A percentile compares a stretch with the other conserved stretches of the same genome.
These are phyloP conservation scores for Drosophila mayaguana DNA, from an alignment of 2,888 invertebrate species.

Conservation along the genomic window DNA sequence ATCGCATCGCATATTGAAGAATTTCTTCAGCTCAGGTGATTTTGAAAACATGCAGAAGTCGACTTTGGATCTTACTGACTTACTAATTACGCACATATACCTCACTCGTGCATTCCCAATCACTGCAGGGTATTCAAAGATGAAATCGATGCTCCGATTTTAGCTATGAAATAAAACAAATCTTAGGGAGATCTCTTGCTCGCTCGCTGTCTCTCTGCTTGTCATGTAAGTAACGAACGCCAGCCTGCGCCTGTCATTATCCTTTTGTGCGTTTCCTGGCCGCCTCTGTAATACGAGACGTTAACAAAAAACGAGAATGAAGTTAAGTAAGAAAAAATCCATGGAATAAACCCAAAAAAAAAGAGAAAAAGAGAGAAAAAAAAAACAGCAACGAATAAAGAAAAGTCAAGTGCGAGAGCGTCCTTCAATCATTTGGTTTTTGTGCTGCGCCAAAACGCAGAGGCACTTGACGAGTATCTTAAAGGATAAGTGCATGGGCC, in stretches of 20 bases:
- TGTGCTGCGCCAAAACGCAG: slow-evolving; percentile 10
- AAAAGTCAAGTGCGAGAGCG: slow-evolving; percentile 38
- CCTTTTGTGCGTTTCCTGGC: slow-evolving; percentile 54
- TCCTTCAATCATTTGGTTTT: slow-evolving; percentile 26
- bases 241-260: slow-evolving; percentile 50
- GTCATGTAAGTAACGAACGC: slow-evolving; percentile 41
- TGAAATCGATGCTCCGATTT: slow-evolving; percentile 40
- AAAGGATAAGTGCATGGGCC: slow-evolving; percentile 57
- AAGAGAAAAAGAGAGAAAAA: not conserved
- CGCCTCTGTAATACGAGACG: slow-evolving; percentile 51
- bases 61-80: not conserved
- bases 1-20: too few species aligned
- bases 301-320: slow-evolving; percentile 13
- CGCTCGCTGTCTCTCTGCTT: slow-evolving; percentile 13
- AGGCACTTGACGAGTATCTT: slow-evolving; percentile 49
- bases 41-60: too few species aligned
- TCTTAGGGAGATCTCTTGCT: slow-evolving; percentile 17
- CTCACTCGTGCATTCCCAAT: not conserved
- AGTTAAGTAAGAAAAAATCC: slow-evolving; percentile 2
- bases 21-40: too few species aligned
- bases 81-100: not conserved
- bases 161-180: slow-evolving; percentile 22
- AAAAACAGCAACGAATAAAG: not conserved
- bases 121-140: slow-evolving; percentile 6
- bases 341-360: not conserved